Evolutionary conservation across 1,140 invertebrate genomes (phyloP), one percentile per base, ranked within the genome.

Genomic region (Batillaria attramentaria): DNA sequence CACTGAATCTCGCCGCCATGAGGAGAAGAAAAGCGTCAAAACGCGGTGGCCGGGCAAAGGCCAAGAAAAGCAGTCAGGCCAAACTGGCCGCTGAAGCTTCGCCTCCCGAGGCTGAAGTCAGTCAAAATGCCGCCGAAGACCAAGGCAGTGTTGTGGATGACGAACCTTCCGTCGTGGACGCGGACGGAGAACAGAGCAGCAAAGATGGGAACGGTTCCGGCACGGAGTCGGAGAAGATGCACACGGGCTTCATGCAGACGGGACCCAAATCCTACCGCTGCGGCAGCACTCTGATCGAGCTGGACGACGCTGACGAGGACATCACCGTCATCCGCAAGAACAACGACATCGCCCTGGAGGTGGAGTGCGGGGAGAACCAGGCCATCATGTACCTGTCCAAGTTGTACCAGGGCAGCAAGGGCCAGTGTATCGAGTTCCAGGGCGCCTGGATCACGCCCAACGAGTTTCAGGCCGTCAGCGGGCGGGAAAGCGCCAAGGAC

Each of bases 401-500:
- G 79, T 83, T 92, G 62, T 91, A 89, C 79, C 89, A 91, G 82
- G 91, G 91, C 13, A 91, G 89, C 68, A 91, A 91, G 83, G 91
- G 91, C 35, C 84, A 88, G 33, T 92, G 91, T 73, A 91, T 92
- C 46, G 83, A 87, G 24, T 91, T 87, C 76, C 81, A 90, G 41
- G 89, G 88, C 39, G 70, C 83, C 31, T 92, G 92, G 91, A 83
- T 92, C 35, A 93, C 92, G 16, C 92, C 92, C 18, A 93, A 93
- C 84, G 91, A 92, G 81, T 93, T 92, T 78, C 92, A 93, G 84
- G 87, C 85, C 35, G 86, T 92, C 13, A 92, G 91, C 80, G 92
- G 92, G 8, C 79, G 92, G 57, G 92, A 92, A 79, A 92, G 91
- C 28, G 92, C 92, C 65, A 93, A 92, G 81, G 92, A 92, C 84